Evolutionary conservation across 2,113 vertebrate genomes (phyloP).

Genomic region (Tenrec ecaudatus): DNA sequence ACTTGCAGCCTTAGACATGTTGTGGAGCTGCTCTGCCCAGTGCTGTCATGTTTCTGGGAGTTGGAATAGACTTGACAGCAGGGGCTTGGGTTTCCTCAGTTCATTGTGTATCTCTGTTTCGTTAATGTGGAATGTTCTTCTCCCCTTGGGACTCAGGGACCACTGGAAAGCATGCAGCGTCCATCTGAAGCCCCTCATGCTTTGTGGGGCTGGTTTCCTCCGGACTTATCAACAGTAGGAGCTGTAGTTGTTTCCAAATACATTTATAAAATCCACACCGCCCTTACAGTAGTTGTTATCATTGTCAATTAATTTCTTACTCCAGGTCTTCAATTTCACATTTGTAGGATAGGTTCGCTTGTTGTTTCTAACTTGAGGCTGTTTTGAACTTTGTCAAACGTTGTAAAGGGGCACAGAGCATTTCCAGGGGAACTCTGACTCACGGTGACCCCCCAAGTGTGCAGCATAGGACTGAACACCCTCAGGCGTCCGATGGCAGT

Average conservation of each 20-base stretch:
- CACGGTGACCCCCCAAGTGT: background rate
- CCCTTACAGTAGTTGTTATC: background rate
- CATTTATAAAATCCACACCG: background rate
- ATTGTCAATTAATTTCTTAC: background rate
- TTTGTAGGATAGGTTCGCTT: background rate
- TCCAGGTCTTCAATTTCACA: background rate
- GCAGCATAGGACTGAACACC: background rate
- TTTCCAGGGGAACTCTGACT: background rate
- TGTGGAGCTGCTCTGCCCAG: no score
- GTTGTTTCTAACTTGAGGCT: background rate
- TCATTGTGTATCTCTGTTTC: no score
- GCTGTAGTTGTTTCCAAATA: background rate
- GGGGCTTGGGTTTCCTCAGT: no score
- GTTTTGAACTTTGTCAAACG: background rate
- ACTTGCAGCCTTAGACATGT: no score
- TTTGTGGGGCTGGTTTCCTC: background rate
- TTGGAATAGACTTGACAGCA: no score
- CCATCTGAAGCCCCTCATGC: background rate
- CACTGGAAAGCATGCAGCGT: background rate
- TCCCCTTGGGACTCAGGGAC: background rate
- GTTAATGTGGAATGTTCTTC: background rate
- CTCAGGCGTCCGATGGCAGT: no score
- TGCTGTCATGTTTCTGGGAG: no score
- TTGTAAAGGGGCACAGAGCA: background rate
- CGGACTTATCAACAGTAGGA: constrained; percentile 16